Conservation (phyloP, 2,113 vertebrate species). For the Rhinogobius similis region DNA sequence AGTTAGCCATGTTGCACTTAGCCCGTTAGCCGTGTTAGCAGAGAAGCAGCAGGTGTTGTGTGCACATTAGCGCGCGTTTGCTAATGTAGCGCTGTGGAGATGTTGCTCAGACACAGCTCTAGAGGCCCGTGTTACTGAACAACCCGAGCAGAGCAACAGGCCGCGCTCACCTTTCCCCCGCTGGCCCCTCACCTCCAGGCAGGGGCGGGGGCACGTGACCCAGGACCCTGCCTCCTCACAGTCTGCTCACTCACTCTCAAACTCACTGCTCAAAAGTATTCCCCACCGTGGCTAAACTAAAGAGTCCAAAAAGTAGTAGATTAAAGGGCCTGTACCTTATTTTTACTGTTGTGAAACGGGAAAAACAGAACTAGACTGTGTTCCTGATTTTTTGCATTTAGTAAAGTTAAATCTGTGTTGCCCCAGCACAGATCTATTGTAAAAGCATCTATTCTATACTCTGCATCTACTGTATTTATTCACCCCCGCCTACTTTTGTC, state of each 20-base stretch:
- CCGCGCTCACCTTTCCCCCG: conserved; percentile 76
- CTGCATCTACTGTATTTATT: no score
- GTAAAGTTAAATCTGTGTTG: no score
- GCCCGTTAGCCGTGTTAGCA: neutral
- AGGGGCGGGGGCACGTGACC: conserved; percentile 68
- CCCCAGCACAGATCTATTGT: no score
- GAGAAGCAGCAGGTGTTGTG: neutral
- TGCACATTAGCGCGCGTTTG: neutral
- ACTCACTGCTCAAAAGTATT: no score
- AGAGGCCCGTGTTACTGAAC: conserved; percentile 74
- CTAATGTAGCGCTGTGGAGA: conserved; percentile 4
- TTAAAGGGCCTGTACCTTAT: no score
- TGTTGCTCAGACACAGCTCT: conserved; percentile 35
- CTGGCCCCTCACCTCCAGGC: conserved; percentile 74
- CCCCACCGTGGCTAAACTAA: no score
- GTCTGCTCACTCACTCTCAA: conserved; percentile 43
- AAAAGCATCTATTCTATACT: no score
- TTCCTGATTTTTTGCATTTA: no score
- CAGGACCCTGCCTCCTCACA: conserved; percentile 60
- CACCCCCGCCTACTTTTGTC: no score
- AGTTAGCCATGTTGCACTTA: neutral
- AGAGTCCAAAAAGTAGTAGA: no score
- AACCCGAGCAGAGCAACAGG: conserved; percentile 71
- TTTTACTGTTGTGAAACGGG: no score
- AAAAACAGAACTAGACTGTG: no score